These are phyloP conservation scores for Sphinx pinastri DNA, from an alignment of 2,888 invertebrate genomes.

Conservation along the genomic window DNA sequence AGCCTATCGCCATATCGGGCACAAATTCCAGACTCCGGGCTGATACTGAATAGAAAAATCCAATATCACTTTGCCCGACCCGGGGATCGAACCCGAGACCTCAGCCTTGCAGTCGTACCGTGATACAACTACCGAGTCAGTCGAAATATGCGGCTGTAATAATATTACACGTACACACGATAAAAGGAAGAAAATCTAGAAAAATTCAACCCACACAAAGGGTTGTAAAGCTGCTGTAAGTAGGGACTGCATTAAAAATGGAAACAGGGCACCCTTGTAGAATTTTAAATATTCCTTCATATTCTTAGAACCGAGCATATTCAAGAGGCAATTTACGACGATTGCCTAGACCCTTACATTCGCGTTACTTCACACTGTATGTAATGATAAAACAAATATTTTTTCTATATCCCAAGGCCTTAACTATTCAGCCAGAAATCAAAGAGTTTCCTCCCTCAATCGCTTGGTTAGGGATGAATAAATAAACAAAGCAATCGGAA, in stretches of 20 bases:
- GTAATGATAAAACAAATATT: not conserved
- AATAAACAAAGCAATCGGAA: constrained; percentile 2
- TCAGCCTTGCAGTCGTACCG: too few species aligned
- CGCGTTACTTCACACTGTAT: not conserved
- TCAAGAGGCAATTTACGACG: constrained; percentile 13
- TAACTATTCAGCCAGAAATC: not conserved
- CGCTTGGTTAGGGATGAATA: not conserved
- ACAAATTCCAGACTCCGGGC: too few species aligned
- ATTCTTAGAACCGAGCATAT: constrained; percentile 10
- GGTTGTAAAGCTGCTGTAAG: constrained; percentile 21
- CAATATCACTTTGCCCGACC: too few species aligned
- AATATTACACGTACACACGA: constrained; percentile 17
- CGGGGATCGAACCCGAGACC: too few species aligned
- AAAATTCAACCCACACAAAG: constrained; percentile 11
- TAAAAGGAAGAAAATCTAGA: constrained; percentile 14
- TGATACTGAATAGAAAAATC: too few species aligned
- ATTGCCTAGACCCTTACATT: constrained; percentile 1
- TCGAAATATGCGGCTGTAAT: not conserved
- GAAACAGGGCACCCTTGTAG: constrained; percentile 20
- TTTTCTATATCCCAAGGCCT: not conserved
- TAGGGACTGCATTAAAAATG: constrained; percentile 27
- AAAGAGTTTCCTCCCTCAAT: constrained; percentile 2
- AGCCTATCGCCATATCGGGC: too few species aligned
- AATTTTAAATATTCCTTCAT: constrained; percentile 23
- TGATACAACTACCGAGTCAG: too few species aligned